Evolutionary conservation across 2,113 vertebrate genomes (phyloP), one percentile per base, ranked within the genome.

Genomic region (Coturnix japonica): DNA sequence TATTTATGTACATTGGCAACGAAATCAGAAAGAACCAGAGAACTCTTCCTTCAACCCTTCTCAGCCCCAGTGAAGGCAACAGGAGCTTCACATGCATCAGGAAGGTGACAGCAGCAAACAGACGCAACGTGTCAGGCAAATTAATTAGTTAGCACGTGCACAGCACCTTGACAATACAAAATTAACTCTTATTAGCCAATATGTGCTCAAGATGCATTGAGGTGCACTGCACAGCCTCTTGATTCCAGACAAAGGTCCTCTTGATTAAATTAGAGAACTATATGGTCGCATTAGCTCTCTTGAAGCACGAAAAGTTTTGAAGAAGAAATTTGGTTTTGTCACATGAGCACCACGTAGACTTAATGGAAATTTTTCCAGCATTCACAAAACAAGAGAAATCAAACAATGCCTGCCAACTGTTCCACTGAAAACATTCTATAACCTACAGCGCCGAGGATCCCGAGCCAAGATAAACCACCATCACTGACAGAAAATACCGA

Each of bases 401-500:
- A 98, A 97, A 97, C 96, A 95, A 93, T 91, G 90, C 81, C 96
- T 97, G 96, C 95, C 88, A 97, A 94, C 85, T 90, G 93, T 91
- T 89, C 95, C 94, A 90, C 74, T 94, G 94, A 95, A 97, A 97
- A 95, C 92, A 90, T 92, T 95, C 95, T 96, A 94, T 95, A 96
- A 96, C 91, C 93, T 97, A 92, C 85, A 97, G 95, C 84, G 18
- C 95, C 2, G 13, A 94, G 93, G 94, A 87, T 82, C 94, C 94
- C 9, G 75, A 95, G 96, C 97, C 97, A 97, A 97, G 96, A 97
- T 94, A 97, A 98, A 97, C 95, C 93, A 85, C 89, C 31, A 2
- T 46, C 92, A 96, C 97, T 97, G 97, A 97, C 94, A 97, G 96
- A 97, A 96, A 97, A 97, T 94, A 95, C 96, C 97, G 96, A 97